Evolutionary conservation across 2,888 invertebrate species (phyloP).

Genomic region (Quadroppia sp.): DNA sequence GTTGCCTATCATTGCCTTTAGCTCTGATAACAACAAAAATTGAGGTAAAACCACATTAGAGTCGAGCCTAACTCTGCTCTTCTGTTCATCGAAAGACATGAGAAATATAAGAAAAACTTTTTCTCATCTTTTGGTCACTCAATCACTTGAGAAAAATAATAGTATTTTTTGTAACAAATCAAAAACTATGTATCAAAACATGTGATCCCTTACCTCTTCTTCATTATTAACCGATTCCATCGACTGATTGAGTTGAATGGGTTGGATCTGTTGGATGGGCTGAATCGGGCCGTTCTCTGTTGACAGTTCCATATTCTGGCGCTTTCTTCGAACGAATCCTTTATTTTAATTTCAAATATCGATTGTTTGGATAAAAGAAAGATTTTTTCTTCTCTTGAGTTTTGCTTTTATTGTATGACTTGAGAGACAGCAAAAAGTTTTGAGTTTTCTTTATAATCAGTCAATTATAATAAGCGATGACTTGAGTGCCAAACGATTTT

Average conservation of each 20-base stretch:
- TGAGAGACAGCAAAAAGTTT: neutral
- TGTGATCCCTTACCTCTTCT: slow-evolving; percentile 75
- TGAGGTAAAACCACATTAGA: slow-evolving; percentile 30
- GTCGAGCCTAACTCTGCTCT: slow-evolving; percentile 5
- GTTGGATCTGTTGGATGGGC: slow-evolving; percentile 66
- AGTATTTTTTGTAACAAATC: slow-evolving; percentile 6
- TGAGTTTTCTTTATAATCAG: neutral
- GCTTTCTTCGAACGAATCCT: slow-evolving; percentile 6
- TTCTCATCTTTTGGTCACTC: neutral
- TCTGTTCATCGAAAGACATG: neutral
- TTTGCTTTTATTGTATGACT: neutral
- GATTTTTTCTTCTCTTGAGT: neutral
- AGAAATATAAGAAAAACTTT: neutral
- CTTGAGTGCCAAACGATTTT: neutral
- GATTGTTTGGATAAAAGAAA: neutral
- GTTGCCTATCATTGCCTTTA: slow-evolving; percentile 6
- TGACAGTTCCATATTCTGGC: slow-evolving; percentile 22
- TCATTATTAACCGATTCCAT: slow-evolving; percentile 98
- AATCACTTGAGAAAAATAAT: slow-evolving; percentile 14
- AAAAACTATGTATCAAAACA: slow-evolving; percentile 8
- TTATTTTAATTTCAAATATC: slow-evolving; percentile 4
- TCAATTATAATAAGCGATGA: neutral
- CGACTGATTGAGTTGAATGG: slow-evolving; percentile 76
- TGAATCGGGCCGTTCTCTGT: slow-evolving; percentile 44
- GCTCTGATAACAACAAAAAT: slow-evolving; percentile 20